A percentile compares a stretch with the other conserved stretches of the same genome.
Conservation (phyloP, 2,113 vertebrate species). For the Thalassoma bifasciatum region DNA sequence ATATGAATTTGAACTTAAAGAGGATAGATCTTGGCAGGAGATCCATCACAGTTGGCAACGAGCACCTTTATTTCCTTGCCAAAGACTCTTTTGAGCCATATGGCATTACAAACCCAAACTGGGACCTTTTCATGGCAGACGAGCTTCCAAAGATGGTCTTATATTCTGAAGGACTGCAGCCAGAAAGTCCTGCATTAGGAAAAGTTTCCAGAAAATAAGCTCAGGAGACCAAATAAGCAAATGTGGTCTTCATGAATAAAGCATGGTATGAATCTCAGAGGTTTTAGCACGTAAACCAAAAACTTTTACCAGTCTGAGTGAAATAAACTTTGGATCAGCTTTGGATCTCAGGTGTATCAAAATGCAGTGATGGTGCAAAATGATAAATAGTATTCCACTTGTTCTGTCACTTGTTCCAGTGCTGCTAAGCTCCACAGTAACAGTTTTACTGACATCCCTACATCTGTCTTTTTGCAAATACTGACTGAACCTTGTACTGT, state of each 20-base stretch:
- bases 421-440: not conserved
- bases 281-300: not conserved
- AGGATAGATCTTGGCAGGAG: slow-evolving; percentile 9
- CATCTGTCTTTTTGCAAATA: not conserved
- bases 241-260: slow-evolving; percentile 20
- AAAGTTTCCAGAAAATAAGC: not conserved
- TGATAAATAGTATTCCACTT: not conserved
- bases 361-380: not conserved
- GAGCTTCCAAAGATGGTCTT: not conserved
- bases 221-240: slow-evolving; percentile 2
- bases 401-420: not conserved
- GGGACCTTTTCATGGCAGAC: not conserved
- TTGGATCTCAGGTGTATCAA: not conserved
- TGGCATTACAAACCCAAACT: not conserved
- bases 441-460: not conserved
- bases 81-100: slow-evolving; percentile 2
- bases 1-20: slow-evolving; percentile 11
- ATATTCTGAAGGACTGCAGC: slow-evolving; percentile 3
- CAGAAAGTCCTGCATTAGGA: not conserved
- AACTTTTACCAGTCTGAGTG: slow-evolving; percentile 16
- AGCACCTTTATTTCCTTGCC: slow-evolving; percentile 33
- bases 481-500: not conserved
- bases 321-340: not conserved
- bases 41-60: slow-evolving; percentile 8
- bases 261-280: not conserved